phyloP scores from a whole-genome alignment of 2,888 invertebrate species.

The Meliscaeva auricollis region DNA sequence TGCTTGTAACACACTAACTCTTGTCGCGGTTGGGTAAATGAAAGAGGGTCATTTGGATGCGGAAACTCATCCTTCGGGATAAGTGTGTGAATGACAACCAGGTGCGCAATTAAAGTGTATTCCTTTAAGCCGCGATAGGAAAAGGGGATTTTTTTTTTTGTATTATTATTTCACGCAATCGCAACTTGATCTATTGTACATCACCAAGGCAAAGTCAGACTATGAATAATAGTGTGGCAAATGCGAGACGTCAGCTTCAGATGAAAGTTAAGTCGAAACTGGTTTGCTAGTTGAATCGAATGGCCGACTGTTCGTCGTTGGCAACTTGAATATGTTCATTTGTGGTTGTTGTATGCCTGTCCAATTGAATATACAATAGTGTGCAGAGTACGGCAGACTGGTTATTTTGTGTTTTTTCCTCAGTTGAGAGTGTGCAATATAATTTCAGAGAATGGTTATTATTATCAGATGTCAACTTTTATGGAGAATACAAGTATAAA shows the following conservation, averaged over 20 bases:
- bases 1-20: conserved; percentile 41
- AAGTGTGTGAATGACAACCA: conserved; percentile 41
- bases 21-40: conserved; percentile 38
- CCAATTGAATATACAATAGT: conserved; percentile 22
- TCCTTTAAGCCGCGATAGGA: conserved; percentile 29
- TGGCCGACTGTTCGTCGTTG: conserved; percentile 57
- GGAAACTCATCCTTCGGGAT: conserved; percentile 66
- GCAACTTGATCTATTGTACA: conserved; percentile 64
- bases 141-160: conserved; percentile 13
- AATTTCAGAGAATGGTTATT: conserved; percentile 42
- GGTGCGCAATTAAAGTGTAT: conserved; percentile 36
- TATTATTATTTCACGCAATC: conserved; percentile 58
- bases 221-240: conserved; percentile 77
- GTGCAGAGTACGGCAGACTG: conserved; percentile 37
- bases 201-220: conserved; percentile 70
- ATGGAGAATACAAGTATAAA: conserved; percentile 60
- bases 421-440: conserved; percentile 50
- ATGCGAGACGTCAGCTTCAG: conserved; percentile 81
- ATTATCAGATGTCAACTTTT: conserved; percentile 70
- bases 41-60: conserved; percentile 33
- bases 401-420: conserved; percentile 47
- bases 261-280: conserved; percentile 84
- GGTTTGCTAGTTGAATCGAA: conserved; percentile 79
- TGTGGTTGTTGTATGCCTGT: conserved; percentile 21
- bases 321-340: conserved; percentile 40